Evolutionary conservation across 2,113 vertebrate species (phyloP).

Genomic region (Oncorhynchus masou): DNA sequence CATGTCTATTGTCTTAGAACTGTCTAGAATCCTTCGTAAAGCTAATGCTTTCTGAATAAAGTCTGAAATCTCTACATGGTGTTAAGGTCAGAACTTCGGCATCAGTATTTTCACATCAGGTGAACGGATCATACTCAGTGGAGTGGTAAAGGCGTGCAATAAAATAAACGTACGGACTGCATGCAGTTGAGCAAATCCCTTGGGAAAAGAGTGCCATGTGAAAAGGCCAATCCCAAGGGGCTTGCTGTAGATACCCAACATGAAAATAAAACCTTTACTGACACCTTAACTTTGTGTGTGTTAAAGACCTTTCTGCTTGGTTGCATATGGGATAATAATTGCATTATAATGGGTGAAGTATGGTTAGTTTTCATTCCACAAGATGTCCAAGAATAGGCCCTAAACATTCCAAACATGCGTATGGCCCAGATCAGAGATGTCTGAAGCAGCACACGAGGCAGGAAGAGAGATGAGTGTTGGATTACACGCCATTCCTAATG

Average conservation of each 20-base stretch:
- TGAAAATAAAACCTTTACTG: constrained; percentile 42
- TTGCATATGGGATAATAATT: constrained; percentile 71
- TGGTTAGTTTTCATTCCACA: constrained; percentile 46
- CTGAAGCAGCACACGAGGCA: constrained; percentile 53
- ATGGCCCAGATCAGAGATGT: constrained; percentile 25
- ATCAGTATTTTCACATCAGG: constrained; percentile 43
- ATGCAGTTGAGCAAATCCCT: constrained; percentile 64
- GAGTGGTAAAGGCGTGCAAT: constrained; percentile 59
- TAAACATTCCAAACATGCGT: constrained; percentile 44
- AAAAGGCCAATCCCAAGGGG: constrained; percentile 34
- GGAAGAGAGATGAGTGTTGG: constrained; percentile 17
- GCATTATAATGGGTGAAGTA: constrained; percentile 60
- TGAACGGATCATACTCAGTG: constrained; percentile 40
- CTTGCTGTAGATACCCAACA: constrained; percentile 6
- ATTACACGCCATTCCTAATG: background rate
- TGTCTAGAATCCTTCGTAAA: constrained; percentile 63
- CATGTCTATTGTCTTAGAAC: constrained; percentile 53
- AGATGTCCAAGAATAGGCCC: constrained; percentile 50
- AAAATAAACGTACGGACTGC: constrained; percentile 57
- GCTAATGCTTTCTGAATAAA: constrained; percentile 47
- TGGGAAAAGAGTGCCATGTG: constrained; percentile 25
- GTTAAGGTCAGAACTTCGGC: constrained; percentile 8
- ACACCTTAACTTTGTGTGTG: constrained; percentile 26
- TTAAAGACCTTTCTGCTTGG: constrained; percentile 51
- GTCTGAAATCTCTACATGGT: constrained; percentile 42